These are phyloP conservation scores for Toxotes lorentzi DNA, from an alignment of 2,797 vertebrate species.

Conservation along the genomic window DNA sequence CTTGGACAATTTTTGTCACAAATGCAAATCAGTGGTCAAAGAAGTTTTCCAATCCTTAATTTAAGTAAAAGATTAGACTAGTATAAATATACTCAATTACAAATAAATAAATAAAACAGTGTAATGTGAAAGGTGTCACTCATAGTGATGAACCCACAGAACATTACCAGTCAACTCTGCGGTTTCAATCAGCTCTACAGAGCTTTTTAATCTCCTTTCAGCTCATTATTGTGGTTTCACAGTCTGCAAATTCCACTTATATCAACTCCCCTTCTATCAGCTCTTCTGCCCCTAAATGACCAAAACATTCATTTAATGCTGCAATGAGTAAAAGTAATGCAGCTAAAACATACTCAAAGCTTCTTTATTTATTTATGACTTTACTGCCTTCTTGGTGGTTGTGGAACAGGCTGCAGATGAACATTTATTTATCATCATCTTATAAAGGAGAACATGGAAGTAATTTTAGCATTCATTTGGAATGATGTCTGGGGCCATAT, in stretches of 20 bases:
- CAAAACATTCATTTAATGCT: neutral
- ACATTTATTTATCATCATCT: too few species aligned
- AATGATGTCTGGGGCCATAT: too few species aligned
- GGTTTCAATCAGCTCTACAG: too few species aligned
- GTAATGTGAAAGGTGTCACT: neutral
- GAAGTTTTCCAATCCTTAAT: neutral
- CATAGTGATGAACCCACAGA: neutral
- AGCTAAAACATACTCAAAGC: too few species aligned
- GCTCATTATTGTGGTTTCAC: neutral
- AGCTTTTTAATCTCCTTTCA: neutral
- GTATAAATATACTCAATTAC: neutral
- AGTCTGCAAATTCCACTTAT: neutral
- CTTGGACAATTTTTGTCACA: constrained; percentile 3
- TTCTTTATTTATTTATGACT: too few species aligned
- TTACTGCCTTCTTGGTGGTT: too few species aligned
- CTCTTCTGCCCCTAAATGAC: neutral
- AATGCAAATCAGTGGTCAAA: neutral
- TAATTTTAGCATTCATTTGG: too few species aligned
- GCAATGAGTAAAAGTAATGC: too few species aligned
- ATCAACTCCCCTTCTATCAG: neutral
- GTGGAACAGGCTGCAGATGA: too few species aligned
- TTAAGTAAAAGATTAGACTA: neutral
- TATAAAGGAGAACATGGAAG: too few species aligned
- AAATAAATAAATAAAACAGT: neutral
- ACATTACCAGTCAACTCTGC: neutral